phyloP scores from a whole-genome alignment of 92 coral and sea anemone genomes.

The Epizoanthus ramosus region DNA sequence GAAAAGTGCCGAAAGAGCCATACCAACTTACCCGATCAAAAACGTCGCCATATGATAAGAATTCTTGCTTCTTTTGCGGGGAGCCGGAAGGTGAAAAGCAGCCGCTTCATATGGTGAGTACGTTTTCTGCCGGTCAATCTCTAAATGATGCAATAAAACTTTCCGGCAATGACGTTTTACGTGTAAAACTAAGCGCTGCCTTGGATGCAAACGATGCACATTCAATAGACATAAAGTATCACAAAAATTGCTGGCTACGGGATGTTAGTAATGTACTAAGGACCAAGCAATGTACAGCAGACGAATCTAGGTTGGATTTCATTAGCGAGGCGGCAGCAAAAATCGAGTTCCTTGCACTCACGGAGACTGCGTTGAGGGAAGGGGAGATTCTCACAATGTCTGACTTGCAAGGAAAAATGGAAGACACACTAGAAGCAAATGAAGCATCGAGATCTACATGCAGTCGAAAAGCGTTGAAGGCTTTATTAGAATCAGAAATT shows the following conservation, averaged over 20 bases:
- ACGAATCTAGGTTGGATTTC: neutral
- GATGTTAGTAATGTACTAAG: conserved; percentile 30
- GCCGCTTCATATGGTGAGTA: conserved; percentile 43
- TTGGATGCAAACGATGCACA: conserved; percentile 51
- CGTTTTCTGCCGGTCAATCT: conserved; percentile 50
- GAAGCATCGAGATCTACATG: conserved; percentile 20
- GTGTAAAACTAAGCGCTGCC: conserved; percentile 52
- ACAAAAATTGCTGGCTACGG: conserved; percentile 34
- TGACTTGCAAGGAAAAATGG: conserved; percentile 37
- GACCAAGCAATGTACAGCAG: neutral
- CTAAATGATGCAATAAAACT: conserved; percentile 26
- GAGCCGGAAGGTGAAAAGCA: conserved; percentile 15
- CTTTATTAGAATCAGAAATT: neutral
- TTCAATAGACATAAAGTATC: conserved; percentile 59
- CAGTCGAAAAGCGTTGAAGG: conserved; percentile 39
- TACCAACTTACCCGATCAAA: conserved; percentile 9
- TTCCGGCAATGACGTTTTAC: conserved; percentile 35
- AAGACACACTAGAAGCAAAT: conserved; percentile 26
- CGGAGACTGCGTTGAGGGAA: conserved; percentile 34
- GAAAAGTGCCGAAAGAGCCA: too few species aligned
- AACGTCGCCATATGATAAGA: conserved; percentile 52
- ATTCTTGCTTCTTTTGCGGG: conserved; percentile 57
- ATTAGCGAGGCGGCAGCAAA: conserved; percentile 45
- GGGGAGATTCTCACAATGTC: conserved; percentile 47
- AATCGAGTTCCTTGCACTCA: conserved; percentile 47